Percentiles rank a stretch among this genome's conserved stretches.
These are phyloP conservation scores for Junco hyemalis DNA, from an alignment of 2,113 vertebrate genomes.

Conservation along the genomic window DNA sequence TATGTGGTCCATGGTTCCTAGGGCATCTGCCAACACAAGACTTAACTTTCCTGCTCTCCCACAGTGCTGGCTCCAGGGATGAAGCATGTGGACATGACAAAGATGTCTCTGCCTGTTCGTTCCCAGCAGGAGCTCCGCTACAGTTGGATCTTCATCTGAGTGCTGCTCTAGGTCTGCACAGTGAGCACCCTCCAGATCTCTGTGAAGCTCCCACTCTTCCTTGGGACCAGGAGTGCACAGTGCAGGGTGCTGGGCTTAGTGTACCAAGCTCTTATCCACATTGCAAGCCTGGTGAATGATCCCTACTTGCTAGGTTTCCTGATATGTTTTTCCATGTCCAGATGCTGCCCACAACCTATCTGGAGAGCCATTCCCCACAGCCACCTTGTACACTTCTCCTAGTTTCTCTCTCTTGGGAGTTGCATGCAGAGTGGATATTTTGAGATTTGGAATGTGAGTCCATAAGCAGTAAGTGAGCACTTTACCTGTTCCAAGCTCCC, in stretches of 20 bases:
- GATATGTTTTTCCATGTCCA: background rate
- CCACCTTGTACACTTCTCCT: background rate
- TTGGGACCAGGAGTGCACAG: background rate
- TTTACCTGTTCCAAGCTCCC: background rate
- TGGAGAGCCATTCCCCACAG: accelerated
- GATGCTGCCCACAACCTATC: background rate
- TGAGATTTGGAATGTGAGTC: background rate
- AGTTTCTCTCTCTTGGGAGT: background rate
- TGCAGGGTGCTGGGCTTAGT: background rate
- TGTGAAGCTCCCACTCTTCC: background rate
- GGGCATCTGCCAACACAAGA: background rate
- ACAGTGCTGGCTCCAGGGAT: accelerated
- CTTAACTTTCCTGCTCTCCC: background rate
- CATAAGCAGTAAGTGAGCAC: background rate
- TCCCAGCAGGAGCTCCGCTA: background rate
- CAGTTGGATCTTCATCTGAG: background rate
- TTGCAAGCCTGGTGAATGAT: background rate
- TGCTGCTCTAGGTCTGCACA: background rate
- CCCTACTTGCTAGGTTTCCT: background rate
- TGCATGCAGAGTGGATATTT: background rate
- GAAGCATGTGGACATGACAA: accelerated
- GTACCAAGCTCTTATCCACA: background rate
- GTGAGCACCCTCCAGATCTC: background rate
- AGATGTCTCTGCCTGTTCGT: background rate
- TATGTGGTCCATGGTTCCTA: background rate